Percentiles rank a stretch among this genome's conserved stretches.
Conservation (phyloP, 1,140 invertebrate species). For the Atopsyche davidsoni region DNA sequence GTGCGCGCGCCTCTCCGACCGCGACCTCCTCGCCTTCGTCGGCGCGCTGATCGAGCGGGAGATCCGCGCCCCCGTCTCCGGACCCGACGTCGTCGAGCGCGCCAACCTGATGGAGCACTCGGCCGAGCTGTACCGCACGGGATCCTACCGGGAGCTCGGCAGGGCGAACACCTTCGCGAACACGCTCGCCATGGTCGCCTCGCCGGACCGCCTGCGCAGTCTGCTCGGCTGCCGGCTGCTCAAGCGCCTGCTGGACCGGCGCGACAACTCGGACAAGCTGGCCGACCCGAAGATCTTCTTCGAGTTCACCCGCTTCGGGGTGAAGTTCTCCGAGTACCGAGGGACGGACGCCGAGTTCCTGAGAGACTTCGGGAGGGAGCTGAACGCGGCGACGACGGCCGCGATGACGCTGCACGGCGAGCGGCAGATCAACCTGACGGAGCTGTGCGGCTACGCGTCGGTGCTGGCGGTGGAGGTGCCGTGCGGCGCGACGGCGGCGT, state of each 20-base stretch:
- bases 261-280: slow-evolving; percentile 44
- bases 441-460: slow-evolving; percentile 48
- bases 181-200: slow-evolving; percentile 16
- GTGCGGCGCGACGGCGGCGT: slow-evolving; percentile 51
- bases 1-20: slow-evolving; percentile 6
- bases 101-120: slow-evolving; percentile 11
- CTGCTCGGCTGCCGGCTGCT: slow-evolving; percentile 50
- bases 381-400: slow-evolving; percentile 47
- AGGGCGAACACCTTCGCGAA: slow-evolving; percentile 5
- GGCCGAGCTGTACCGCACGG: slow-evolving; percentile 5
- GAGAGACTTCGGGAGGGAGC: slow-evolving; percentile 41
- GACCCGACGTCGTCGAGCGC: slow-evolving; percentile 4
- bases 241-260: slow-evolving; percentile 50
- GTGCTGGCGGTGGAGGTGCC: slow-evolving; percentile 52
- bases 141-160: slow-evolving; percentile 2
- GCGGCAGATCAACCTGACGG: slow-evolving; percentile 46
- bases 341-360: slow-evolving; percentile 47
- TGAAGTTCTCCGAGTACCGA: slow-evolving; percentile 37
- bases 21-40: slow-evolving; percentile 13
- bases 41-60: slow-evolving; percentile 6
- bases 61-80: not conserved
- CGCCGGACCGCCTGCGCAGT: slow-evolving; percentile 39
- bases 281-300: slow-evolving; percentile 50
- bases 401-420: slow-evolving; percentile 43
- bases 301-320: slow-evolving; percentile 38